Evolutionary conservation across 1,140 invertebrate species (phyloP).

Genomic region (Battus philenor): DNA sequence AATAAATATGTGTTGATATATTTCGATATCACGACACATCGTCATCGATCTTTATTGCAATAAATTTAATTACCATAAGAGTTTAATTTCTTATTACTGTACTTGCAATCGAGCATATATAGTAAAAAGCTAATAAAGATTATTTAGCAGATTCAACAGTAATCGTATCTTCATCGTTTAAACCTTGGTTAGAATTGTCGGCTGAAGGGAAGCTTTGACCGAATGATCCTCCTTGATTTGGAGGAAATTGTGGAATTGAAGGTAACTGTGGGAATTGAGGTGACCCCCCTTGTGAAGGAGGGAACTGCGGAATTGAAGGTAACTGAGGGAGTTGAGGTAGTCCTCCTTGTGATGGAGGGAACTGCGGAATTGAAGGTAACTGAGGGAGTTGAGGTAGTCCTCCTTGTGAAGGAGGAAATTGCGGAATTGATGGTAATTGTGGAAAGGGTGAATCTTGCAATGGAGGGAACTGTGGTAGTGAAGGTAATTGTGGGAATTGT

Average conservation of each 20-base stretch:
- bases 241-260: slow-evolving; percentile 16
- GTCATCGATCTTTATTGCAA: no score
- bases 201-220: slow-evolving; percentile 30
- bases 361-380: slow-evolving; percentile 15
- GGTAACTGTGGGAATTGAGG: slow-evolving; percentile 23
- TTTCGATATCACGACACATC: no score
- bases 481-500: slow-evolving; percentile 19
- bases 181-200: slow-evolving; percentile 29
- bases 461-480: slow-evolving; percentile 18
- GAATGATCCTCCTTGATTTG: slow-evolving; percentile 3
- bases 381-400: slow-evolving; percentile 9
- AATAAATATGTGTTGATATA: no score
- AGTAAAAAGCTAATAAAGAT: no score
- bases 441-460: slow-evolving; percentile 19
- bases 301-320: slow-evolving; percentile 18
- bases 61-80: no score
- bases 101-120: no score
- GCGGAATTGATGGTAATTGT: slow-evolving; percentile 18
- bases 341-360: slow-evolving; percentile 17
- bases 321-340: slow-evolving; percentile 23
- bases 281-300: slow-evolving; percentile 16
- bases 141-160: slow-evolving; percentile 55
- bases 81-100: no score
- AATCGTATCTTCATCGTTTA: slow-evolving; percentile 59
- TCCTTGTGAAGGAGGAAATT: slow-evolving; percentile 4